Conservation (phyloP, 35 echinoderm and acorn worm species). For the Lytechinus variegatus region DNA sequence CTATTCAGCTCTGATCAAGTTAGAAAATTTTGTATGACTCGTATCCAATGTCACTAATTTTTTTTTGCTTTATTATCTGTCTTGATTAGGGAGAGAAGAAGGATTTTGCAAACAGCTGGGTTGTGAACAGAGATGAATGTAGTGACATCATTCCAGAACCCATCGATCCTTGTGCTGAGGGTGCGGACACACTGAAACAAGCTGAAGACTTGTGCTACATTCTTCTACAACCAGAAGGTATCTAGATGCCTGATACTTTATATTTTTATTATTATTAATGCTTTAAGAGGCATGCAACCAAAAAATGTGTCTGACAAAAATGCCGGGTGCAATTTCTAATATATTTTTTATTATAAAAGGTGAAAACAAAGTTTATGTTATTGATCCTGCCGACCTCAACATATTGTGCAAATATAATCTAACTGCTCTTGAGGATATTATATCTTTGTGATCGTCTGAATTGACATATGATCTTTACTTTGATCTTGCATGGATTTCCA, state of each 20-base stretch:
- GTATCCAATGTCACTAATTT: background rate
- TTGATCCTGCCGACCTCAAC: no score
- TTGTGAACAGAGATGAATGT: slow-evolving; percentile 44
- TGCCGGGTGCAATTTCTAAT: no score
- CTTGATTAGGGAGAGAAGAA: background rate
- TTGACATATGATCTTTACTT: no score
- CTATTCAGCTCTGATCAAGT: background rate
- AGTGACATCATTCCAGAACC: slow-evolving; percentile 53
- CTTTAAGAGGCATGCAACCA: no score
- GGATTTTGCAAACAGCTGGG: slow-evolving; percentile 68
- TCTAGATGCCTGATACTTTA: background rate
- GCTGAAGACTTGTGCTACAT: slow-evolving; percentile 60
- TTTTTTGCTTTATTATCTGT: background rate
- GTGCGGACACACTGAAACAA: background rate
- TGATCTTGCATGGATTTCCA: no score
- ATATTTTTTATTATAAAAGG: no score
- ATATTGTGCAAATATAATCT: no score
- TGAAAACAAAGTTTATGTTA: no score
- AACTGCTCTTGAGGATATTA: no score
- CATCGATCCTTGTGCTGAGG: slow-evolving; percentile 51
- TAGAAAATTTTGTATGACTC: background rate
- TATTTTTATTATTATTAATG: background rate
- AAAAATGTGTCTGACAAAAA: background rate
- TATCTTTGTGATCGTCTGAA: no score
- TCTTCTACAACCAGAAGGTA: slow-evolving; percentile 32